phyloP scores from a whole-genome alignment of 1,140 invertebrate genomes.

The Drosophila arizonae region DNA sequence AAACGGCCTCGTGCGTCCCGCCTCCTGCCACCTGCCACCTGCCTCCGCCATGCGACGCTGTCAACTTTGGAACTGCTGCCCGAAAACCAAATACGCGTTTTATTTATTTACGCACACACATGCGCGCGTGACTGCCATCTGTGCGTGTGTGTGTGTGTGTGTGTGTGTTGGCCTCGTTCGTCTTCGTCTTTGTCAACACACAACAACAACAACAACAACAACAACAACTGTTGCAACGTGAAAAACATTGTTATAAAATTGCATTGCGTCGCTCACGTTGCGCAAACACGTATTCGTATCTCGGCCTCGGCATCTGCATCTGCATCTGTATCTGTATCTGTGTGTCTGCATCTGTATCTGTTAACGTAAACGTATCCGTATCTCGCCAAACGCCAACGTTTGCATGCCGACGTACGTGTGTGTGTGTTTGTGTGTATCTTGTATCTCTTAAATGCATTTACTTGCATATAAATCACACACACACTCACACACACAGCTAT shows the following conservation, averaged over 20 bases:
- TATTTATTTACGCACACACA: conserved; percentile 72
- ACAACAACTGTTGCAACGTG: conserved; percentile 58
- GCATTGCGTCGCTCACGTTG: conserved; percentile 79
- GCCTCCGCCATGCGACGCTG: background rate
- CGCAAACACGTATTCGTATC: conserved; percentile 69
- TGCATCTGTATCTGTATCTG: conserved; percentile 39
- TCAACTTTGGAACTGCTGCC: conserved; percentile 19
- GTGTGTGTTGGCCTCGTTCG: conserved; percentile 66
- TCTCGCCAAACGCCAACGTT: background rate
- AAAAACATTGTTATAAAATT: conserved; percentile 82
- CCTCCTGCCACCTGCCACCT: conserved; percentile 9
- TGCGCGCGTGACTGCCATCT: conserved; percentile 17
- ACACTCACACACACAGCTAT: conserved; percentile 83
- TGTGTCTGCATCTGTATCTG: conserved; percentile 10
- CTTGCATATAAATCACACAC: conserved; percentile 76
- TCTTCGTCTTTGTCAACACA: conserved; percentile 79
- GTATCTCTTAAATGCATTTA: conserved; percentile 78
- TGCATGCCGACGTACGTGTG: no score
- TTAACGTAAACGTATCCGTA: conserved; percentile 2
- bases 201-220: conserved; percentile 51
- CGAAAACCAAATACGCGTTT: conserved; percentile 64
- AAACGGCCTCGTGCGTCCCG: no score
- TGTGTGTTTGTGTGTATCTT: conserved; percentile 13
- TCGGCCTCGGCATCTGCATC: conserved; percentile 35
- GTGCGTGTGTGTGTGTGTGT: conserved; percentile 18